Evolutionary conservation across 2,888 invertebrate genomes (phyloP).

Genomic region (Desoria tigrina): DNA sequence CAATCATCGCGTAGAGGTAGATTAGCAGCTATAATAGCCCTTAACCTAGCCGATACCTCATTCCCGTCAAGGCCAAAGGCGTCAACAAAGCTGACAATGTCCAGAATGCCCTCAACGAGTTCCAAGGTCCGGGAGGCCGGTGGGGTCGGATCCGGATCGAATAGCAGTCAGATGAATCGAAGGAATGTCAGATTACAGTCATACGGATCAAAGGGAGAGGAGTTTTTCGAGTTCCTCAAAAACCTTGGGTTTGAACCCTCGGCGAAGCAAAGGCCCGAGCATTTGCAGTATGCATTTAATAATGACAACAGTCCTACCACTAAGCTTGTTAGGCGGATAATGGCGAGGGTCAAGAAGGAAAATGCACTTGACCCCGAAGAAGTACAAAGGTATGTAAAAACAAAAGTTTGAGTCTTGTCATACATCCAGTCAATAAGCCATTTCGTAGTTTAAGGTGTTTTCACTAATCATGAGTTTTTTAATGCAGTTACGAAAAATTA

Average conservation of each 20-base stretch:
- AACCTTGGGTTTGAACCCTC: constrained; percentile 31
- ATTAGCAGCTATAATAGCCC: too few relatives aligned
- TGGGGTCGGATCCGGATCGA: too few relatives aligned
- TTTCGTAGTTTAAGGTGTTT: too few relatives aligned
- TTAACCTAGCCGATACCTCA: too few relatives aligned
- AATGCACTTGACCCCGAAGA: constrained; percentile 35
- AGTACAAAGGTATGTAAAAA: constrained; percentile 19
- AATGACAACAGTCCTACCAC: constrained; percentile 32
- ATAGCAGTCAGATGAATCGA: too few relatives aligned
- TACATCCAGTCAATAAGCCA: not conserved
- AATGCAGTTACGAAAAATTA: constrained; percentile 28
- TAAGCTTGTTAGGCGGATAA: constrained; percentile 27
- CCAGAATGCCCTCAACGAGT: too few relatives aligned
- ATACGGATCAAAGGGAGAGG: constrained; percentile 30
- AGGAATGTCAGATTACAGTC: too few relatives aligned
- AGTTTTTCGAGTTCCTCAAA: constrained; percentile 29
- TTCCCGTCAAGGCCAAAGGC: too few relatives aligned
- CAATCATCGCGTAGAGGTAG: too few relatives aligned
- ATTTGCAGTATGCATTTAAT: constrained; percentile 43
- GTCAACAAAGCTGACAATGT: too few relatives aligned
- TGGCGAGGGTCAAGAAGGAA: constrained; percentile 29
- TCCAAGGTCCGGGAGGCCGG: too few relatives aligned
- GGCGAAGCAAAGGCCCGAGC: constrained; percentile 32
- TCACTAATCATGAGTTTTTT: not conserved
- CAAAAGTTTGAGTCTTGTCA: not conserved